A percentile compares a stretch with the other conserved stretches of the same genome.
These are phyloP conservation scores for Drosophila athabasca DNA, from an alignment of 1,140 invertebrate genomes.

Conservation along the genomic window DNA sequence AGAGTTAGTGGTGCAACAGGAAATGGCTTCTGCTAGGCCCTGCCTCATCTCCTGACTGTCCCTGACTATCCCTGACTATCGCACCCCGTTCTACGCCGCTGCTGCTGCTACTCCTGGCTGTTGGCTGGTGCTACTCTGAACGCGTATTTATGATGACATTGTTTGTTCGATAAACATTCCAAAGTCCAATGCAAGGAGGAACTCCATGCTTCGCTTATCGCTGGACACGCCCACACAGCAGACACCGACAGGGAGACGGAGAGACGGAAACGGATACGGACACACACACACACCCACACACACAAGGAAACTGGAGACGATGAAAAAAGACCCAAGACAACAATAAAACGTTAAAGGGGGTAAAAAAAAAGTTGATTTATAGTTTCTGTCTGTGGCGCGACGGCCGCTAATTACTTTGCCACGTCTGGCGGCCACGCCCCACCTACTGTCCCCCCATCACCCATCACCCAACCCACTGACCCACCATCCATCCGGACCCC, in stretches of 20 bases:
- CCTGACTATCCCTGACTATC: slow-evolving; percentile 5
- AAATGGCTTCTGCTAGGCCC: too few relatives aligned
- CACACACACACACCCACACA: slow-evolving; percentile 12
- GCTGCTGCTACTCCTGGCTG: too few relatives aligned
- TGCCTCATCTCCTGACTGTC: not conserved
- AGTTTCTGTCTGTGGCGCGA: slow-evolving; percentile 74
- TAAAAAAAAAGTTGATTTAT: slow-evolving; percentile 72
- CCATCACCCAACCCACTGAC: not conserved
- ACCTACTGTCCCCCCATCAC: slow-evolving; percentile 1
- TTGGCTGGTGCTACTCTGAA: slow-evolving; percentile 17
- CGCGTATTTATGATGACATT: slow-evolving; percentile 82
- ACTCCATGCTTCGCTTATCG: slow-evolving; percentile 10
- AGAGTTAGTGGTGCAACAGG: slow-evolving; percentile 26
- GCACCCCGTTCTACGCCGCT: slow-evolving; percentile 15
- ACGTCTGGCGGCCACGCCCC: slow-evolving; percentile 69
- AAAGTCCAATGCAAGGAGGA: slow-evolving; percentile 68
- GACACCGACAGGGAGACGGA: slow-evolving; percentile 45
- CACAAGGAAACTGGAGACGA: slow-evolving; percentile 47
- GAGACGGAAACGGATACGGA: slow-evolving; percentile 4
- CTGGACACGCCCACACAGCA: slow-evolving; percentile 41
- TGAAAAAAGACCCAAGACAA: slow-evolving; percentile 6
- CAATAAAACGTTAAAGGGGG: slow-evolving; percentile 12
- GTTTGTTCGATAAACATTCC: slow-evolving; percentile 81
- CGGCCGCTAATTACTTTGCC: slow-evolving; percentile 79
- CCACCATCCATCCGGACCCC: slow-evolving; percentile 1